Base-by-base conservation (phyloP, 2,888 invertebrate species). In the Drosophila picticornis region DNA sequence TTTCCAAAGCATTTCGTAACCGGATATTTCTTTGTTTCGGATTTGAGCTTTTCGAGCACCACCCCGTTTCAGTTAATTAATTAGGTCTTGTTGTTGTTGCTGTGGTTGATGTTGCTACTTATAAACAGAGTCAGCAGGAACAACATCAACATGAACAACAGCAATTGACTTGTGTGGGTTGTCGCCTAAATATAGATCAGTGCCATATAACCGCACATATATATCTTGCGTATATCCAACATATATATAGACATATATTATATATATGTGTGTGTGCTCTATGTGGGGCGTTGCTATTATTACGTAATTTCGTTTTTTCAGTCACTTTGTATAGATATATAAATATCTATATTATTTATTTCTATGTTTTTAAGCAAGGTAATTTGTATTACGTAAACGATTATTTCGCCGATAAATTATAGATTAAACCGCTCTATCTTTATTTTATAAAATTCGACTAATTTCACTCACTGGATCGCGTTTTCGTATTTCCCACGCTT, bases 151-250 rank as follows among this genome's bases (percentile, higher is more conserved):
- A 77, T 34, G 66, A 67, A 46, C 55, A 63, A 57, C 86, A 88
- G 77, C 88, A 85, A 87, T 81, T 88, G 86, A 76, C 66, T 85
- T 84, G 80, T 90, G 91, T 88, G 90, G 88, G 84, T 87, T 84
- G 86, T 67, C 73, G 73, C 80, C 84, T 90, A 90, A 90, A 90
- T 85, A 84, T 90, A 90, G 89, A 86, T 84, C 90, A 83, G 75
- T 80, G 80, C 75, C 78, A 76, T 73, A 83, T 77, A 79, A 62
- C 63, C 67, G 72, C 40, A 66, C 59, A 77, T 25, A 72, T 70
- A 69, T 58, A 40, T 72, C 69, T 82, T 82, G 81, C 79, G 76
- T 82, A 66, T 70, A 46, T 40, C 59, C 62, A 52, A 27, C 27
- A 46, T 32, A 25, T 25, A 46, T 25, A 50, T 34, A 34, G 5